Evolutionary conservation across 2,888 invertebrate genomes (phyloP).

Genomic region (Acanthopleura granulata): DNA sequence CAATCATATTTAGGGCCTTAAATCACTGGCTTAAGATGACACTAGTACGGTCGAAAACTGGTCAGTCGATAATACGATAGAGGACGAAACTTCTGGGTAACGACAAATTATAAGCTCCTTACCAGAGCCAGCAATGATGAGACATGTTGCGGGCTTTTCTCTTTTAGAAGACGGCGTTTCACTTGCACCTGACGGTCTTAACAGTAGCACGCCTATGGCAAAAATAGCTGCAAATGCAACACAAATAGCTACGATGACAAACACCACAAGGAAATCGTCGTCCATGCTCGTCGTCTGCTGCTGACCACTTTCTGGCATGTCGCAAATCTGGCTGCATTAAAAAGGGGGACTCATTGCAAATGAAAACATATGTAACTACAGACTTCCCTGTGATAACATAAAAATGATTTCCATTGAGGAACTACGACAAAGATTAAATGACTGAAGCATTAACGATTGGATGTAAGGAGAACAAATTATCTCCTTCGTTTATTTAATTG

Average conservation of each 20-base stretch:
- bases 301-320: background rate
- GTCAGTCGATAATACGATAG: too few species aligned
- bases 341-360: background rate
- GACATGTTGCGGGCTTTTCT: background rate
- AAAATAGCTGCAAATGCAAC: background rate
- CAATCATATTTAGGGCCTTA: too few species aligned
- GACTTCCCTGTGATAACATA: too few species aligned
- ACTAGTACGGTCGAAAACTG: too few species aligned
- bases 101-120: background rate
- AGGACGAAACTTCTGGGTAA: too few species aligned
- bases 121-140: conserved; percentile 1
- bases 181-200: background rate
- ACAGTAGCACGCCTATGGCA: background rate
- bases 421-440: too few species aligned
- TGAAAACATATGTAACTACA: too few species aligned
- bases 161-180: background rate
- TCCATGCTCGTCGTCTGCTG: background rate
- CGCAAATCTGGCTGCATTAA: background rate
- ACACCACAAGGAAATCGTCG: background rate
- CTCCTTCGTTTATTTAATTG: too few species aligned
- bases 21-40: too few species aligned
- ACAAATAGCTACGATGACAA: background rate
- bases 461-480: too few species aligned
- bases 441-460: too few species aligned
- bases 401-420: too few species aligned